Base-by-base conservation (phyloP, 53 echinoderm and acorn worm species). In the Stichopus horrens region DNA sequence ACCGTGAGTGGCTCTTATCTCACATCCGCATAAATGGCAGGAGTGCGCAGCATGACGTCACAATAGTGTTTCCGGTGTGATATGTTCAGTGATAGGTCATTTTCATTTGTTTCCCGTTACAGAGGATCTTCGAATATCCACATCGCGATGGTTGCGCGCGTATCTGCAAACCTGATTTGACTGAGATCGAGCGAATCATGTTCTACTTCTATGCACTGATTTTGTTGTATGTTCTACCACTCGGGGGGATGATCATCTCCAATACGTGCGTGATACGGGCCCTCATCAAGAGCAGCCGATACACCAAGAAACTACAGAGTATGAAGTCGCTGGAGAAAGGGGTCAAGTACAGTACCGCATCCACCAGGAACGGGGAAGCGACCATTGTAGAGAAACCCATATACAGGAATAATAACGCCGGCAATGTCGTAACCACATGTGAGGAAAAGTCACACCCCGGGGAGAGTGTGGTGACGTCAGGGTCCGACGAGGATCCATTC, bases 401-500 rank as follows among this genome's bases (percentile, higher is more conserved):
- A 11, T 85, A 60, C 66, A 76, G 77, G 8, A 85, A 85, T n/a
- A 81, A 81, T 11, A 81, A 81, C 54, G 4, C 18, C 18, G 5
- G 1, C 19, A 9, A 19, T 21, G 57, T 56, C 54, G 18, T 9
- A 7, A 21, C 55, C n/a, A 37, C 37, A 37, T 37, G 37, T 37
- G 56, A 58, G 16, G 81, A 57, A 4, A 85, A 85, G 51, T 85
- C 85, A 52, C 37, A 2, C 0, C 8, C 53, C 2, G 66, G 23
- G 67, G 85, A 85, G 5, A 51, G 85, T 23, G 23, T 85, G 85
- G 85, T 52, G 52, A 60, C 63, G 63, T 85, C 85, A 4, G 85
- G 52, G 9, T 37, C 89, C 5, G 92, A 90, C 56, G 92, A 92
- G 14, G 92, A 92, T 11, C 92, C 92, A 18, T 92, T 92, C 83